Evolutionary conservation across 2,888 invertebrate genomes (phyloP).

Genomic region (Gymnosoma rotundatum): DNA sequence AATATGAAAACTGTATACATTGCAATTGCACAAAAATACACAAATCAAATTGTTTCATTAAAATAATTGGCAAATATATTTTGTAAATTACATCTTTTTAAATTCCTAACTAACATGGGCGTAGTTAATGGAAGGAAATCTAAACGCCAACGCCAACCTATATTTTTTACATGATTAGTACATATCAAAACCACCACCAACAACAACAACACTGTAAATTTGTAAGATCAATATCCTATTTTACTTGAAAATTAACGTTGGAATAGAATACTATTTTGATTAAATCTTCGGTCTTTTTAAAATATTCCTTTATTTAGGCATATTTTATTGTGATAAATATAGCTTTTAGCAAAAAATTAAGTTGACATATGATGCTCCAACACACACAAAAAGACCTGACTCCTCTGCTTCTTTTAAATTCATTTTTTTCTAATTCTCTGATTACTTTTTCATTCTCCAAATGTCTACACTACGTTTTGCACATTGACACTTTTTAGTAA

Average conservation of each 20-base stretch:
- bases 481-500: slow-evolving; percentile 48
- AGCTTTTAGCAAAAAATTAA: slow-evolving; percentile 19
- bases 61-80: slow-evolving; percentile 10
- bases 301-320: neutral
- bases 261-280: neutral
- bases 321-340: slow-evolving; percentile 29
- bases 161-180: slow-evolving; percentile 58
- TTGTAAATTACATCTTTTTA: slow-evolving; percentile 19
- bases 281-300: neutral
- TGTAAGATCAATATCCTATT: slow-evolving; percentile 18
- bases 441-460: slow-evolving; percentile 63
- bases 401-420: slow-evolving; percentile 56
- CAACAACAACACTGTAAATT: slow-evolving; percentile 25
- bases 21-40: neutral
- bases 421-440: slow-evolving; percentile 49
- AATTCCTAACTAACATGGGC: slow-evolving; percentile 61
- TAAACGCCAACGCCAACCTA: slow-evolving; percentile 68
- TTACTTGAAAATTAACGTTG: neutral
- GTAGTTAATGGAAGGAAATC: slow-evolving; percentile 67
- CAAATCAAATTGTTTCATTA: neutral
- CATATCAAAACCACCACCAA: slow-evolving; percentile 53
- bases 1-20: slow-evolving; percentile 58
- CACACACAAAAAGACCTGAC: slow-evolving; percentile 37
- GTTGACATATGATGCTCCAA: slow-evolving; percentile 65
- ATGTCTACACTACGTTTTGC: slow-evolving; percentile 69